Evolutionary conservation across 2,113 vertebrate genomes (phyloP).

Genomic region (Chaetodon auriga): DNA sequence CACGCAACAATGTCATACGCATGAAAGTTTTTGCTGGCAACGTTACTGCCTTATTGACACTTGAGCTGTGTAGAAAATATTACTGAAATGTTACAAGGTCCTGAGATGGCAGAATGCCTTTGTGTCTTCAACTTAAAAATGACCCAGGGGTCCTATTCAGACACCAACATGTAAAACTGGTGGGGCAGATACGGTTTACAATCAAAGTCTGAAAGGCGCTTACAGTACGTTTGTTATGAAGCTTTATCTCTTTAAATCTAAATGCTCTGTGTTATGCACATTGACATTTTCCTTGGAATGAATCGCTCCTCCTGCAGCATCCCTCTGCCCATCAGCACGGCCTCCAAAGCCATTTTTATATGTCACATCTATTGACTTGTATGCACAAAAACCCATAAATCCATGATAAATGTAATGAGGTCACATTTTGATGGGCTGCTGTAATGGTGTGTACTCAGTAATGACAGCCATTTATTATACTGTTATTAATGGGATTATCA

Average conservation of each 20-base stretch:
- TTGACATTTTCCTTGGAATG: constrained; percentile 31
- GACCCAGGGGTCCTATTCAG: not conserved
- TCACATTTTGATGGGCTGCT: constrained; percentile 49
- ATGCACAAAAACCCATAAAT: constrained; percentile 58
- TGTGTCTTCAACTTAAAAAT: not conserved
- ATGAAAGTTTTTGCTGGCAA: not conserved
- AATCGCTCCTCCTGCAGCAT: not conserved
- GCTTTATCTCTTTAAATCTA: constrained; percentile 18
- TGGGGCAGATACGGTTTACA: not conserved
- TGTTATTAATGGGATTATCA: constrained; percentile 54
- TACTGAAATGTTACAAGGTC: not conserved
- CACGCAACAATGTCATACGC: not conserved
- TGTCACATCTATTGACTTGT: constrained; percentile 54
- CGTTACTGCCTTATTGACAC: not conserved
- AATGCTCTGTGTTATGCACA: not conserved
- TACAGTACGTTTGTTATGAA: constrained; percentile 6
- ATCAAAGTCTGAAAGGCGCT: not conserved
- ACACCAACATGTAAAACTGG: not conserved
- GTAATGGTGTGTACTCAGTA: constrained; percentile 43
- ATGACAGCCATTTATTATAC: constrained; percentile 35
- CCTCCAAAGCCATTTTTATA: constrained; percentile 54
- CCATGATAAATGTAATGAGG: constrained; percentile 71
- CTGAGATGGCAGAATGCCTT: not conserved
- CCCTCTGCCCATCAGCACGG: constrained; percentile 2
- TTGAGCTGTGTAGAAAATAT: not conserved